Evolutionary conservation across 1,140 invertebrate species (phyloP).

Genomic region (Telenomus remus): DNA sequence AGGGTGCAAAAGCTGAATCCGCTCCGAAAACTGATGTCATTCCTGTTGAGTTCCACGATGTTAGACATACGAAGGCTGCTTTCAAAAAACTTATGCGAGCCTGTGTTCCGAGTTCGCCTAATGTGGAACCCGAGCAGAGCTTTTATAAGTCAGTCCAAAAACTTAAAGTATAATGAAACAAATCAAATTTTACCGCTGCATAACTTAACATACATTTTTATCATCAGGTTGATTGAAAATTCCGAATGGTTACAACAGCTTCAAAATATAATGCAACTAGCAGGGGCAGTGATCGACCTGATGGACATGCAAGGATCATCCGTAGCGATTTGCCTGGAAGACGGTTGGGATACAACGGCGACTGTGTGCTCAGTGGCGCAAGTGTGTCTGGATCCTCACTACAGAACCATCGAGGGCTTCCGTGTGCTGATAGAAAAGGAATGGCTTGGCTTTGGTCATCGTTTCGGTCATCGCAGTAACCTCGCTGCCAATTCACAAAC

Average conservation of each 20-base stretch:
- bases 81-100: conserved; percentile 98
- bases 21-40: conserved; percentile 90
- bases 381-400: conserved; percentile 96
- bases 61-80: conserved; percentile 91
- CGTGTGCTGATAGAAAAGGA: conserved; percentile 96
- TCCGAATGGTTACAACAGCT: conserved; percentile 95
- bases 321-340: conserved; percentile 95
- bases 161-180: conserved; percentile 13
- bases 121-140: conserved; percentile 82
- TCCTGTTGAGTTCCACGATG: conserved; percentile 95
- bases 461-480: conserved; percentile 95
- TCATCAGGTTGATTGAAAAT: conserved; percentile 87
- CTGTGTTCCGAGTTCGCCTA: conserved; percentile 89
- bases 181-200: conserved; percentile 15
- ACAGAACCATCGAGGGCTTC: conserved; percentile 98
- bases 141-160: conserved; percentile 77
- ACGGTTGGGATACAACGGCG: conserved; percentile 97
- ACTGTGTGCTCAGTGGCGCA: conserved; percentile 95
- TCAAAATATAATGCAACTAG: conserved; percentile 90
- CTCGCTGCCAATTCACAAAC: conserved; percentile 86
- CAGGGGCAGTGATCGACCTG: conserved; percentile 94
- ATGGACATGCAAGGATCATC: conserved; percentile 96
- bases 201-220: too few species aligned
- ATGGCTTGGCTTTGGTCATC: conserved; percentile 97
- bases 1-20: conserved; percentile 84